Conservation (phyloP, 1,140 invertebrate species). For the Oryctes rhinoceros region DNA sequence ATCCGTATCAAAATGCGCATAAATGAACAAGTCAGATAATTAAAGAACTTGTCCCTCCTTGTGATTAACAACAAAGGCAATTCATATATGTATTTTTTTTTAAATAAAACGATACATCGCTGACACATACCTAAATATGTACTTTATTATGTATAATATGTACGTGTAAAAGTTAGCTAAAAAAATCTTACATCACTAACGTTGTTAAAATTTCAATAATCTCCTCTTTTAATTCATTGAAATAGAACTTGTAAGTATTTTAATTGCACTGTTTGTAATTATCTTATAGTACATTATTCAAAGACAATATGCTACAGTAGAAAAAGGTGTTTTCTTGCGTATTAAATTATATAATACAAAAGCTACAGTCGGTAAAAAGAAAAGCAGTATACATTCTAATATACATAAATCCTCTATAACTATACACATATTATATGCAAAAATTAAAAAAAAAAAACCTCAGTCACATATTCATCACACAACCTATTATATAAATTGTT, state of each 20-base stretch:
- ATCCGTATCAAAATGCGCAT: too few species aligned
- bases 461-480: constrained; percentile 27
- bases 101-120: not conserved
- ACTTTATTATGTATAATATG: not conserved
- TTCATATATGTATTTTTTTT: not conserved
- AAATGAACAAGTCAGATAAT: too few species aligned
- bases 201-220: constrained; percentile 11
- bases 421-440: constrained; percentile 27
- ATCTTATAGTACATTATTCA: not conserved
- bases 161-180: constrained; percentile 11
- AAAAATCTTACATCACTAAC: constrained; percentile 6
- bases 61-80: not conserved
- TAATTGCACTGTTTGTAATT: constrained; percentile 30
- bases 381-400: constrained; percentile 9
- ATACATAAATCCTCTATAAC: constrained; percentile 12
- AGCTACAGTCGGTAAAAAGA: constrained; percentile 18
- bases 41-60: too few species aligned
- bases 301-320: constrained; percentile 27
- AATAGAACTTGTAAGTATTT: constrained; percentile 27
- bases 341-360: constrained; percentile 36
- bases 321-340: constrained; percentile 1
- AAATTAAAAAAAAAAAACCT: constrained; percentile 14
- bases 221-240: not conserved
- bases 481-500: not conserved
- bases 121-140: not conserved